Conservation (phyloP, 2,888 invertebrate genomes). For the Euzophera pinguis region DNA sequence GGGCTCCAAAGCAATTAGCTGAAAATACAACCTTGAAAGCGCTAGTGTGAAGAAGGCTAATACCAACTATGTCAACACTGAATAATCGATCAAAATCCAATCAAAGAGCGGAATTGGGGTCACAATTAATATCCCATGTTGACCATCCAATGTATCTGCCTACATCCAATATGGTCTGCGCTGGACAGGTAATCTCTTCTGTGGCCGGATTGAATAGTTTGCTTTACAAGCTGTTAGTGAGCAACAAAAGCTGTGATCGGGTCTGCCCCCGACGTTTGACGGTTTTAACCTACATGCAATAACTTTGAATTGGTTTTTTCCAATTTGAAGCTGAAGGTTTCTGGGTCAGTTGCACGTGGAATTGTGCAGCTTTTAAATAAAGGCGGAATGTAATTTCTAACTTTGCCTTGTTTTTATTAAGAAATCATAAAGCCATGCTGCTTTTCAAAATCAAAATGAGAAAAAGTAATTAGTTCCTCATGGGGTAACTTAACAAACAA, state of each 20-base stretch:
- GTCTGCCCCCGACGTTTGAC: background rate
- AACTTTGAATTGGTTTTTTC: background rate
- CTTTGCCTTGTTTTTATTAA: background rate
- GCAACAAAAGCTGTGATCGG: background rate
- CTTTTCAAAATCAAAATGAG: too few relatives aligned
- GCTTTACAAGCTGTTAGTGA: background rate
- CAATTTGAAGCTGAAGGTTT: background rate
- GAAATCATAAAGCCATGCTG: too few relatives aligned
- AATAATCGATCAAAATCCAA: background rate
- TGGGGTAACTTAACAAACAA: too few relatives aligned
- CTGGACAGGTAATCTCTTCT: background rate
- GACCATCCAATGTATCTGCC: background rate
- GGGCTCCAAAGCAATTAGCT: too few relatives aligned
- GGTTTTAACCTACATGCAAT: background rate
- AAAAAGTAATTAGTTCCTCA: too few relatives aligned
- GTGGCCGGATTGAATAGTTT: background rate
- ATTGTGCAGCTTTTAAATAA: background rate
- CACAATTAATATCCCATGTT: constrained; percentile 6
- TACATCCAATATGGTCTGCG: background rate
- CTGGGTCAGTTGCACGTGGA: background rate
- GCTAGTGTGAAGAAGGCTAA: too few relatives aligned
- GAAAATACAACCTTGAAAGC: too few relatives aligned
- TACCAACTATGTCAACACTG: background rate
- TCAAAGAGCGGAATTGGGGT: constrained; percentile 6
- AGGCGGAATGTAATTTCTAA: too few relatives aligned